phyloP scores from a whole-genome alignment of 2,888 invertebrate genomes.

The Rhagophthalmus giganteus region DNA sequence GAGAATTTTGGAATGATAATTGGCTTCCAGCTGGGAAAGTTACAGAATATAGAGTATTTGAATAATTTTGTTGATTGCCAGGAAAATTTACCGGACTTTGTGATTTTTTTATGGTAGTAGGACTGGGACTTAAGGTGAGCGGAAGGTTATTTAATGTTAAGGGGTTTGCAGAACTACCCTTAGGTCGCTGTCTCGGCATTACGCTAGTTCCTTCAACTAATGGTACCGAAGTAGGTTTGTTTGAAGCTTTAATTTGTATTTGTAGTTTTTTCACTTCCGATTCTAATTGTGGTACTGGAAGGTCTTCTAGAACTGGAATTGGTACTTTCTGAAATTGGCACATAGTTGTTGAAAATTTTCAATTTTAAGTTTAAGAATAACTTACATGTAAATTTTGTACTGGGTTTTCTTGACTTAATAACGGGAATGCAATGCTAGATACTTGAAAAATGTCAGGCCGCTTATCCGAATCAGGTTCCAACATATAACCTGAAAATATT shows the following conservation, averaged over 20 bases:
- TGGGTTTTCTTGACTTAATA: slow-evolving; percentile 73
- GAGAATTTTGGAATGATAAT: slow-evolving; percentile 32
- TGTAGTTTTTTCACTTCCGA: slow-evolving; percentile 67
- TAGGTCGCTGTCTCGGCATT: slow-evolving; percentile 80
- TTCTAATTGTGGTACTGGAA: slow-evolving; percentile 70
- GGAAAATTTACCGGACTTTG: slow-evolving; percentile 48
- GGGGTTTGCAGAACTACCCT: slow-evolving; percentile 61
- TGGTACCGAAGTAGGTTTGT: slow-evolving; percentile 51
- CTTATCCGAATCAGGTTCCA: slow-evolving; percentile 79
- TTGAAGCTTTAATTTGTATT: slow-evolving; percentile 48
- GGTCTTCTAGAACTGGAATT: slow-evolving; percentile 65
- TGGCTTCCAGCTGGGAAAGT: slow-evolving; percentile 40
- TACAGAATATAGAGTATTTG: slow-evolving; percentile 35
- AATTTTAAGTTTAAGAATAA: slow-evolving; percentile 26
- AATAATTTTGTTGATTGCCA: slow-evolving; percentile 26
- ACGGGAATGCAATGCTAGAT: slow-evolving; percentile 70
- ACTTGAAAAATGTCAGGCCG: slow-evolving; percentile 89
- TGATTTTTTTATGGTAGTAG: slow-evolving; percentile 54
- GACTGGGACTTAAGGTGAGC: slow-evolving; percentile 60
- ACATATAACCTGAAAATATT: slow-evolving; percentile 68
- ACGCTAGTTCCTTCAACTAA: slow-evolving; percentile 76
- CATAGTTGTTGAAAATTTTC: slow-evolving; percentile 3
- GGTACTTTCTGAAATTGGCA: slow-evolving; percentile 67
- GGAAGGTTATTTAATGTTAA: slow-evolving; percentile 56
- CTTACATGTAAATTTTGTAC: slow-evolving; percentile 79